These are phyloP conservation scores for Himalopsyche tibetana DNA, from an alignment of 2,888 invertebrate genomes.

Conservation along the genomic window DNA sequence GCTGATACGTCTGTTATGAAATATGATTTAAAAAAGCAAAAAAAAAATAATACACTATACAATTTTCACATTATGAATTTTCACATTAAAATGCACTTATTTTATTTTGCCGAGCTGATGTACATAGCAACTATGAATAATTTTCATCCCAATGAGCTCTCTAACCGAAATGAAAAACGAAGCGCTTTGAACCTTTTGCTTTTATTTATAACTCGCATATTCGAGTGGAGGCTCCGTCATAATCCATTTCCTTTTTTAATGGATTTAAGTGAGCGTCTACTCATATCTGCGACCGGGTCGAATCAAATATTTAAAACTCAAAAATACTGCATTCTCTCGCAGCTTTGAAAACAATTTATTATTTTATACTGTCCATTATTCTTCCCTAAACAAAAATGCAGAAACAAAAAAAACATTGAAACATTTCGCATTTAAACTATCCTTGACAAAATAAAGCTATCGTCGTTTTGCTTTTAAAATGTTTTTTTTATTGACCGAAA, in stretches of 20 bases:
- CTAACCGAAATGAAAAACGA: too few relatives aligned
- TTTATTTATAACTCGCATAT: constrained; percentile 35
- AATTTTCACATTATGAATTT: too few relatives aligned
- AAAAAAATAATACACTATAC: too few relatives aligned
- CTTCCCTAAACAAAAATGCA: neutral
- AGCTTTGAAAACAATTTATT: neutral
- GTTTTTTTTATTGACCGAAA: too few relatives aligned
- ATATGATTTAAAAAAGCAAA: too few relatives aligned
- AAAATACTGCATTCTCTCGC: constrained; percentile 27
- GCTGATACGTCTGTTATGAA: too few relatives aligned
- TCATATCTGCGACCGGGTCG: constrained; percentile 55
- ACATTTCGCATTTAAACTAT: too few relatives aligned
- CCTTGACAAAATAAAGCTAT: too few relatives aligned
- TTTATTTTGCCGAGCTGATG: too few relatives aligned
- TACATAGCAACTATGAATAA: neutral
- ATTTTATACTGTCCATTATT: constrained; percentile 21
- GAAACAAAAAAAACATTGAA: too few relatives aligned
- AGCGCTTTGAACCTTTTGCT: neutral
- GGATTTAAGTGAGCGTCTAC: constrained; percentile 55
- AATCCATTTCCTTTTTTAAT: constrained; percentile 65
- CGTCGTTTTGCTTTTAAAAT: too few relatives aligned
- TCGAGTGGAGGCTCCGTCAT: constrained; percentile 17
- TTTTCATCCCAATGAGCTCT: neutral
- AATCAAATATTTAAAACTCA: constrained; percentile 58
- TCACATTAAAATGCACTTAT: too few relatives aligned